These are phyloP conservation scores for Byasa hedistus DNA, from an alignment of 2,888 invertebrate genomes.

Conservation along the genomic window DNA sequence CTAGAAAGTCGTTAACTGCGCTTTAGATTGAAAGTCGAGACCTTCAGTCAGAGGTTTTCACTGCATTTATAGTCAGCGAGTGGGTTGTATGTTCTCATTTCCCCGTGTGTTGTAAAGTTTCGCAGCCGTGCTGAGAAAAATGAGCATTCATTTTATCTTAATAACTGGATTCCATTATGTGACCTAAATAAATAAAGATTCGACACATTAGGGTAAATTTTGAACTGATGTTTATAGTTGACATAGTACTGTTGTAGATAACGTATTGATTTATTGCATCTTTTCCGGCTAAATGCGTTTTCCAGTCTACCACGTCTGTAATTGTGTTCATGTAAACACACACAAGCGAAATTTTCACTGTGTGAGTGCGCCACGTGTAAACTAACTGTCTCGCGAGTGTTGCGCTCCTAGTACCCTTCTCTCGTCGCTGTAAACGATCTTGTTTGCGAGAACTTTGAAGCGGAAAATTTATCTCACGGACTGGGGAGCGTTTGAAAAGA, in stretches of 20 bases:
- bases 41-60: constrained; percentile 60
- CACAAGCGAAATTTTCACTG: constrained; percentile 35
- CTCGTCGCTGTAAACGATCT: constrained; percentile 48
- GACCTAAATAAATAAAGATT: constrained; percentile 16
- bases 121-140: constrained; percentile 38
- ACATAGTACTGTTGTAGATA: constrained; percentile 33
- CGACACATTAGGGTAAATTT: not conserved
- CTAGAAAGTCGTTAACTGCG: constrained; percentile 61
- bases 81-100: constrained; percentile 40
- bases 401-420: constrained; percentile 43
- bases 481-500: constrained; percentile 32
- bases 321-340: constrained; percentile 41
- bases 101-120: constrained; percentile 47
- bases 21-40: constrained; percentile 64
- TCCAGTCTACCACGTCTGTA: constrained; percentile 64
- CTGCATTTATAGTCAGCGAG: constrained; percentile 57
- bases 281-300: constrained; percentile 66
- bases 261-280: constrained; percentile 58
- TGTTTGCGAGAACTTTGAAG: constrained; percentile 41
- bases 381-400: constrained; percentile 34
- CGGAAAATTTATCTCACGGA: constrained; percentile 38
- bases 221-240: constrained; percentile 3
- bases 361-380: constrained; percentile 58
- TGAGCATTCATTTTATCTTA: constrained; percentile 31
- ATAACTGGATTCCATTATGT: constrained; percentile 8